These are phyloP conservation scores for Tetragonula carbonaria DNA, from an alignment of 2,888 invertebrate species.

Conservation along the genomic window DNA sequence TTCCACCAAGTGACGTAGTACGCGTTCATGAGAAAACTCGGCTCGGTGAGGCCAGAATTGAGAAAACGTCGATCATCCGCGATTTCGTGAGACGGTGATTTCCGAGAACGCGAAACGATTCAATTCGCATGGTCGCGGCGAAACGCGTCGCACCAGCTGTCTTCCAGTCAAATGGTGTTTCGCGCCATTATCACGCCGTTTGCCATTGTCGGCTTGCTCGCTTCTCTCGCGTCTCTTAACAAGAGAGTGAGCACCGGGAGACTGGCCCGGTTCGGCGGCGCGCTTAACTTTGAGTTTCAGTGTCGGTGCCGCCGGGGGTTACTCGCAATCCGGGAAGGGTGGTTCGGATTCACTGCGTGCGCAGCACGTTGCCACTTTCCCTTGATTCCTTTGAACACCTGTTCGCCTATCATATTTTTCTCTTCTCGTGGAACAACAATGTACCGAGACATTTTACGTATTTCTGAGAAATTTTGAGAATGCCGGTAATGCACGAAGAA, in stretches of 20 bases:
- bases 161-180: constrained; percentile 59
- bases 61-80: constrained; percentile 21
- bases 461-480: too few relatives aligned
- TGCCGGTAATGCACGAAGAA: too few relatives aligned
- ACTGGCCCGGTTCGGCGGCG: constrained; percentile 69
- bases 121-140: constrained; percentile 32
- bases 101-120: neutral
- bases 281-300: constrained; percentile 75
- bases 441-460: too few relatives aligned
- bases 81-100: constrained; percentile 1
- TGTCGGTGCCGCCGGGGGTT: constrained; percentile 48
- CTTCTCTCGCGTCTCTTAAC: constrained; percentile 8
- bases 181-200: constrained; percentile 53
- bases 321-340: constrained; percentile 45
- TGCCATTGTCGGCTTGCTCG: constrained; percentile 35
- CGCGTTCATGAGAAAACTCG: constrained; percentile 31
- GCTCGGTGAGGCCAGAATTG: constrained; percentile 17
- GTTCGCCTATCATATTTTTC: neutral
- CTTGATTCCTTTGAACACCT: constrained; percentile 32
- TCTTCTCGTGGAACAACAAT: too few relatives aligned
- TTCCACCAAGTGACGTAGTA: constrained; percentile 34
- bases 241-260: constrained; percentile 52
- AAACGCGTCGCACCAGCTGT: constrained; percentile 20
- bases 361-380: constrained; percentile 30
- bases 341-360: constrained; percentile 61